These are phyloP conservation scores for Remorina albescens DNA, from an alignment of 2,797 vertebrate species.

Conservation along the genomic window DNA sequence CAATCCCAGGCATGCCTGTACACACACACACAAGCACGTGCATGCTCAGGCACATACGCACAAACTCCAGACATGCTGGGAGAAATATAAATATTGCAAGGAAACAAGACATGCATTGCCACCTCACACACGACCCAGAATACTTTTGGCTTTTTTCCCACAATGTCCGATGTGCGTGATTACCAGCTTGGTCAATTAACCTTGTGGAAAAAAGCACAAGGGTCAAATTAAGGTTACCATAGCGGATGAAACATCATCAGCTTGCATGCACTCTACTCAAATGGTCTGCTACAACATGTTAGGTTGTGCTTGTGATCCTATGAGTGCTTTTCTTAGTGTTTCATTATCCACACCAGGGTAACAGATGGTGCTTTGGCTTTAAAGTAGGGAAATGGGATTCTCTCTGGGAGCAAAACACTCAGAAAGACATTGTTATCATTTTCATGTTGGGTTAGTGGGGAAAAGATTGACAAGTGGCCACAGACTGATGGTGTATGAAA, in stretches of 20 bases:
- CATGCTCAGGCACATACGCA: conserved; percentile 2
- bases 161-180: conserved; percentile 37
- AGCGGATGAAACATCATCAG: conserved; percentile 57
- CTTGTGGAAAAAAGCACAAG: conserved; percentile 55
- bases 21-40: conserved; percentile 32
- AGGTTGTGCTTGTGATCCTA: conserved; percentile 28
- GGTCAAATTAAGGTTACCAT: conserved; percentile 61
- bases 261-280: conserved; percentile 46
- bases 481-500: conserved; percentile 42
- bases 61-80: conserved; percentile 3
- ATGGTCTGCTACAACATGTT: conserved; percentile 50
- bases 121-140: conserved; percentile 32
- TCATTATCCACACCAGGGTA: conserved; percentile 50
- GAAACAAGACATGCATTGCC: conserved; percentile 15
- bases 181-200: conserved; percentile 65
- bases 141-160: conserved; percentile 58
- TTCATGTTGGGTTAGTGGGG: conserved; percentile 40
- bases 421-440: conserved; percentile 53
- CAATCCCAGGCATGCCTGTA: conserved; percentile 54
- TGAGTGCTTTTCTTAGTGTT: conserved; percentile 48
- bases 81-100: conserved; percentile 40
- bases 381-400: conserved; percentile 55
- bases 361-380: conserved; percentile 63
- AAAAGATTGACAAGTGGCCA: conserved; percentile 54
- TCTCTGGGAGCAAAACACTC: conserved; percentile 44